phyloP scores from a whole-genome alignment of 1,140 invertebrate species.

The Aporrectodea caliginosa region DNA sequence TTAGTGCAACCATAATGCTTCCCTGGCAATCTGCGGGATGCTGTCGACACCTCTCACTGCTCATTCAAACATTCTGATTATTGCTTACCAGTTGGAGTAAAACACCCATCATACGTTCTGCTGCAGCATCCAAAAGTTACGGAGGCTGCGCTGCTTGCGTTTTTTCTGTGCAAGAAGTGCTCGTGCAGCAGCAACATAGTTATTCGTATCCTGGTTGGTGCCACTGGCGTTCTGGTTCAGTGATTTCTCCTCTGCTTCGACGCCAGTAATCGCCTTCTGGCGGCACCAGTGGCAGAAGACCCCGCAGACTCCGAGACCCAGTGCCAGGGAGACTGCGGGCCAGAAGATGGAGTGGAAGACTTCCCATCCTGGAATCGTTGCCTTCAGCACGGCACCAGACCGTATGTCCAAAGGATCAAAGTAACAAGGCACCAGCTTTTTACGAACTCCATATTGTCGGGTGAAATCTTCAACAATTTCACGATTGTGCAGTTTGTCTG shows the following conservation, averaged over 20 bases:
- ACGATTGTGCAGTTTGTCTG: not conserved
- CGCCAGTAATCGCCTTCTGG: not conserved
- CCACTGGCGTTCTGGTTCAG: not conserved
- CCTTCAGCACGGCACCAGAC: not conserved
- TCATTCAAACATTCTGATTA: no score
- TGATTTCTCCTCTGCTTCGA: not conserved
- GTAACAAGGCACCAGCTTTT: constrained; percentile 16
- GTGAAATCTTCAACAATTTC: constrained; percentile 12
- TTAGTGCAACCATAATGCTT: no score
- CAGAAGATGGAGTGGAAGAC: constrained; percentile 20
- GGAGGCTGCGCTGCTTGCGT: not conserved
- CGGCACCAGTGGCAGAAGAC: constrained; percentile 12
- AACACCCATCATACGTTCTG: constrained; percentile 2
- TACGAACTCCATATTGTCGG: not conserved
- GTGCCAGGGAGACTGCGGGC: constrained; percentile 5
- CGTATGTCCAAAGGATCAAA: constrained; percentile 4
- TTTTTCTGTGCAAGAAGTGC: not conserved
- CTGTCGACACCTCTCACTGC: no score
- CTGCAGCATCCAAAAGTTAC: not conserved
- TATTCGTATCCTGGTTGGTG: not conserved
- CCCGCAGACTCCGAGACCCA: not conserved
- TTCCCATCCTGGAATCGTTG: constrained; percentile 2
- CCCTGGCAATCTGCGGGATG: no score
- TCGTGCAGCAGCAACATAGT: not conserved
- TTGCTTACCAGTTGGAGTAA: no score